Evolutionary conservation across 2,888 invertebrate species (phyloP).

Genomic region (Drosophila dives): DNA sequence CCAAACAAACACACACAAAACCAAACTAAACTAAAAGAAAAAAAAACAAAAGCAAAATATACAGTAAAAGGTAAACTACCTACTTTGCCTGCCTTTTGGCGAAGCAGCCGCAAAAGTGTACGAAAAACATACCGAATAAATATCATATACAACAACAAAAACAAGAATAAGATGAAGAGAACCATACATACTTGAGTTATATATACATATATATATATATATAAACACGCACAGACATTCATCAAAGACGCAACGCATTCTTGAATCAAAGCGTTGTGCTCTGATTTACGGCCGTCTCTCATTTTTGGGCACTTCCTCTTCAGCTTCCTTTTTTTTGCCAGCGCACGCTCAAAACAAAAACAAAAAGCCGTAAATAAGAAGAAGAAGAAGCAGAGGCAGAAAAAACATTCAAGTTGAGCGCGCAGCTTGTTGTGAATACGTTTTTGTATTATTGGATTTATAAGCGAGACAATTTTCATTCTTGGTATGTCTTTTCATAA

Average conservation of each 20-base stretch:
- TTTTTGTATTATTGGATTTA: conserved; percentile 56
- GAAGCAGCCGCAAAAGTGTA: conserved; percentile 77
- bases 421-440: conserved; percentile 63
- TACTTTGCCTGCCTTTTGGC: conserved; percentile 72
- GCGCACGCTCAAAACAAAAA: conserved; percentile 19
- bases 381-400: neutral
- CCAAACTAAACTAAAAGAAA: conserved; percentile 26
- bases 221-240: neutral
- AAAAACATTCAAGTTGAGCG: conserved; percentile 19
- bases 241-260: conserved; percentile 32
- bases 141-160: conserved; percentile 27
- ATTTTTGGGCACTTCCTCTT: conserved; percentile 14
- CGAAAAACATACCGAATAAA: conserved; percentile 70
- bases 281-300: conserved; percentile 68
- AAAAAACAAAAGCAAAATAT: conserved; percentile 7
- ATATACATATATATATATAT: conserved; percentile 27
- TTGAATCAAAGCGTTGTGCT: conserved; percentile 61
- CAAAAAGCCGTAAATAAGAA: conserved; percentile 3
- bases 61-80: conserved; percentile 73
- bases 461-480: conserved; percentile 44
- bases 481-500: conserved; percentile 60
- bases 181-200: conserved; percentile 35
- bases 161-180: conserved; percentile 12
- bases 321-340: conserved; percentile 20
- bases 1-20: conserved; percentile 9